phyloP scores from a whole-genome alignment of 2,888 invertebrate genomes.

The Cephus spinipes region DNA sequence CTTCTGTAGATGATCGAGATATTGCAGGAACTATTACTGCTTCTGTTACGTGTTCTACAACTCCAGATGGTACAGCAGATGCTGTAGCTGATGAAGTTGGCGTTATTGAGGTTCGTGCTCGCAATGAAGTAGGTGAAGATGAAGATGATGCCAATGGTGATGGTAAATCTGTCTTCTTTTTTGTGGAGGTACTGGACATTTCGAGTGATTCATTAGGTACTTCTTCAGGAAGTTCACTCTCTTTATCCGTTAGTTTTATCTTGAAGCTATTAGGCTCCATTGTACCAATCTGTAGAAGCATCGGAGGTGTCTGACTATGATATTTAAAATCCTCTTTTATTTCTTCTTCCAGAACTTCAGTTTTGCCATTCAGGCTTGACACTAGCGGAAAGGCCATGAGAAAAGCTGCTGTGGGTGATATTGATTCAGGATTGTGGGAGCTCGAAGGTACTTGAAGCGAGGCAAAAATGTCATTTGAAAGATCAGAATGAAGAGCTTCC shows the following conservation, averaged over 20 bases:
- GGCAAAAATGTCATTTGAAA: conserved; percentile 73
- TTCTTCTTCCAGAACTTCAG: conserved; percentile 70
- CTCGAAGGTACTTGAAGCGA: conserved; percentile 71
- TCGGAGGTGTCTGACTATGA: conserved; percentile 63
- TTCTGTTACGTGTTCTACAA: conserved; percentile 8
- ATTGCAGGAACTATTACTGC: conserved; percentile 19
- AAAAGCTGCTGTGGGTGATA: conserved; percentile 83
- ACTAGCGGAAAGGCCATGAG: conserved; percentile 81
- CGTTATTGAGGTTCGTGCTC: not conserved
- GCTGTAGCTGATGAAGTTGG: not conserved
- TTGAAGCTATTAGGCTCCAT: conserved; percentile 64
- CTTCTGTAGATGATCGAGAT: not conserved
- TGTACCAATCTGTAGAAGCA: conserved; percentile 61
- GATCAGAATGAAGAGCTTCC: conserved; percentile 67
- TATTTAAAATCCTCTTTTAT: conserved; percentile 66
- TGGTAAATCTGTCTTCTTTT: not conserved
- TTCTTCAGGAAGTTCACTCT: not conserved
- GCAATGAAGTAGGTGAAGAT: not conserved
- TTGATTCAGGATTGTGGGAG: conserved; percentile 72
- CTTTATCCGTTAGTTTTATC: conserved; percentile 44
- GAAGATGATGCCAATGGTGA: not conserved
- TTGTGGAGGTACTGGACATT: not conserved
- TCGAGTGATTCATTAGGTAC: not conserved
- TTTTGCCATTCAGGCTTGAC: conserved; percentile 71
- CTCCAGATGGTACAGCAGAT: not conserved